Conservation (phyloP, 2,113 vertebrate species). For the Odontesthes bonariensis region DNA sequence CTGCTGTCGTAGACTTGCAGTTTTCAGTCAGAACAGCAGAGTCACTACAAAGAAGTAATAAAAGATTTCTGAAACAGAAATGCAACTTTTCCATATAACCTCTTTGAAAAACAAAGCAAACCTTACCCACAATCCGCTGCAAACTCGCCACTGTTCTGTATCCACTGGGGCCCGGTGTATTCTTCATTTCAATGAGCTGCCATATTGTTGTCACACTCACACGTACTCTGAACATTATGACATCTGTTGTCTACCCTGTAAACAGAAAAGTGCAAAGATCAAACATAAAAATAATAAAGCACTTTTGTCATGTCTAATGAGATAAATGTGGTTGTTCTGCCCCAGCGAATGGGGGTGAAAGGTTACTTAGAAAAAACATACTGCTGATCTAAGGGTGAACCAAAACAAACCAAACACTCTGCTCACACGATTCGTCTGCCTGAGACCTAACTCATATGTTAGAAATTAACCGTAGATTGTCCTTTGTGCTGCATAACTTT, state of each 20-base stretch:
- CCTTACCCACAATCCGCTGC: constrained; percentile 44
- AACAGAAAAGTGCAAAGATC: not conserved
- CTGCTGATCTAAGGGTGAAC: not conserved
- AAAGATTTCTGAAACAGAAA: not conserved
- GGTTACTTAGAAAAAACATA: constrained; percentile 22
- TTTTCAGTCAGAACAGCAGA: not conserved
- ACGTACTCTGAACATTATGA: constrained; percentile 18
- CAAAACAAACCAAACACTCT: no score
- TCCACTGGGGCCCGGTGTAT: not conserved
- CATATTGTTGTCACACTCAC: constrained; percentile 10
- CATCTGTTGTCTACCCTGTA: not conserved
- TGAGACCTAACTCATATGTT: not conserved
- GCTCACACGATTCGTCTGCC: not conserved
- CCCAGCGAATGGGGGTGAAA: no score
- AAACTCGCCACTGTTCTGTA: constrained; percentile 11
- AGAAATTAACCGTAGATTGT: not conserved
- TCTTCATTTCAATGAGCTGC: constrained; percentile 6
- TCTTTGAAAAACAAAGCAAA: not conserved
- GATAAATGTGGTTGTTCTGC: not conserved
- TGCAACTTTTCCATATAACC: not conserved
- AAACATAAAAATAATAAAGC: not conserved
- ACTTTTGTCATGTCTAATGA: not conserved
- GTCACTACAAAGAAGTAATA: not conserved
- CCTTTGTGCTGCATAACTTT: not conserved
- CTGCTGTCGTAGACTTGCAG: not conserved